These are phyloP conservation scores for Rhaphigaster nebulosa DNA, from an alignment of 2,888 invertebrate genomes.

Conservation along the genomic window DNA sequence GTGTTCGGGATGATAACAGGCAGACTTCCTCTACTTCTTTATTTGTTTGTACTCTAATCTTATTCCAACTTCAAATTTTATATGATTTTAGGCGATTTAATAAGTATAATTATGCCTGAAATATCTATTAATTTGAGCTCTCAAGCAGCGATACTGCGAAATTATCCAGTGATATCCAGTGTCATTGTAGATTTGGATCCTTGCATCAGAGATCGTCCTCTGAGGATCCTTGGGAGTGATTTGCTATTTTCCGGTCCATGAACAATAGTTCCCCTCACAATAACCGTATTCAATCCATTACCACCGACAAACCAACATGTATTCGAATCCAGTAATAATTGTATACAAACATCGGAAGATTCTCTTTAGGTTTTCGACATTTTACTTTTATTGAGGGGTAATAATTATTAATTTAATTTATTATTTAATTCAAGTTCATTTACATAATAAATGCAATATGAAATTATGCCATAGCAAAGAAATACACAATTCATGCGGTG, in stretches of 20 bases:
- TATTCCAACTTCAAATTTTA: not conserved
- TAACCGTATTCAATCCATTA: slow-evolving; percentile 56
- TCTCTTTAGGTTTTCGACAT: not conserved
- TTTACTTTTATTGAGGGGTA: not conserved
- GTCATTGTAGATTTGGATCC: slow-evolving; percentile 15
- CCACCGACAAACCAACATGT: slow-evolving; percentile 45
- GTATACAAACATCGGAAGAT: not conserved
- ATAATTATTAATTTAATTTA: too few species aligned
- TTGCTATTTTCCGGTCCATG: slow-evolving; percentile 48
- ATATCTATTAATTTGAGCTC: not conserved
- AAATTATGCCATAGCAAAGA: not conserved
- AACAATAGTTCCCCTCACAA: slow-evolving; percentile 37
- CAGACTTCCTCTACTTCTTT: not conserved
- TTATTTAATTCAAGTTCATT: not conserved
- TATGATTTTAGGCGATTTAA: not conserved
- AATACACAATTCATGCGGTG: not conserved
- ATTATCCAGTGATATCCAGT: not conserved
- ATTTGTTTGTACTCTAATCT: not conserved
- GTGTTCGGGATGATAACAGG: not conserved
- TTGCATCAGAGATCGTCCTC: slow-evolving; percentile 35
- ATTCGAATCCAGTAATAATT: not conserved
- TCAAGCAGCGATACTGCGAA: not conserved
- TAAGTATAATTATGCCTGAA: not conserved
- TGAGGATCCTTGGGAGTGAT: slow-evolving; percentile 47
- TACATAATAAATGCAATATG: not conserved